Conservation (phyloP, 2,888 invertebrate species). For the Drosophila subsilvestris region DNA sequence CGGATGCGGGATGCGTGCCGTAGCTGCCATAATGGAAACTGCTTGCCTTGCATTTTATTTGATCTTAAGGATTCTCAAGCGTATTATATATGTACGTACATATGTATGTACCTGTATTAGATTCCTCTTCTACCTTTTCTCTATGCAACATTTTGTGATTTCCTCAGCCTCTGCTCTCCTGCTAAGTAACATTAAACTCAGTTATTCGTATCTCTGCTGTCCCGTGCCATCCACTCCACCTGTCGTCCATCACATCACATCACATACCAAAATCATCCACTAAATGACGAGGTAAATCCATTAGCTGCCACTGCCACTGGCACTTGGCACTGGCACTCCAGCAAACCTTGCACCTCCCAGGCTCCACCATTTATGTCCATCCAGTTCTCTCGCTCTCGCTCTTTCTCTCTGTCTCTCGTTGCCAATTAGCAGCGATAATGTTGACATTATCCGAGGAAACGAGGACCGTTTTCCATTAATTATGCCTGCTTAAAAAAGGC, state of each 20-base stretch:
- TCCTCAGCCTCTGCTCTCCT: neutral
- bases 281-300: neutral
- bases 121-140: no score
- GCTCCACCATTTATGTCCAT: neutral
- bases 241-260: neutral
- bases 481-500: slow-evolving; percentile 38
- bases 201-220: no score
- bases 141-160: no score
- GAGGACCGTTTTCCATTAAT: slow-evolving; percentile 30
- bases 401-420: neutral
- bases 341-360: no score
- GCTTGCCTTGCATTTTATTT: no score
- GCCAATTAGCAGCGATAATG: slow-evolving; percentile 46
- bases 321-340: no score
- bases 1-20: no score
- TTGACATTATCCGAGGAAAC: slow-evolving; percentile 37
- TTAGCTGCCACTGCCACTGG: neutral
- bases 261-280: neutral
- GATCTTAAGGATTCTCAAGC: no score
- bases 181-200: no score
- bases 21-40: no score
- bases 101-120: no score
- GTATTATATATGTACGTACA: no score
- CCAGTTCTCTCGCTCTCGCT: slow-evolving; percentile 2
- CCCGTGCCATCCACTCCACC: neutral